Evolutionary conservation across 1,140 invertebrate species (phyloP), one percentile per base, ranked within the genome.

Genomic region (Zaprionus camerounensis): DNA sequence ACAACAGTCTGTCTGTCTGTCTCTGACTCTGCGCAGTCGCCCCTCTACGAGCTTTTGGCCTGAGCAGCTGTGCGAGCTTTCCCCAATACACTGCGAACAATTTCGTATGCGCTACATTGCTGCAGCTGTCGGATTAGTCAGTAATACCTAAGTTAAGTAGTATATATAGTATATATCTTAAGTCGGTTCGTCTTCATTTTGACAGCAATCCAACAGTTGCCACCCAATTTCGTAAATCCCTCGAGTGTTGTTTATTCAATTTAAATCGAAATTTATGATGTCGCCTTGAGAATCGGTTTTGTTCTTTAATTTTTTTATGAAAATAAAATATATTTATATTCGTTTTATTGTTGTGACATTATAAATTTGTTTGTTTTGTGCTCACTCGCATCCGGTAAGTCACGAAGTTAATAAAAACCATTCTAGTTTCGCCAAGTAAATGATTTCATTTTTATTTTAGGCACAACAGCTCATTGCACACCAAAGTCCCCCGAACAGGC

Each of bases 391-490:
- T 88, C 79, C 76, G 88, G 88, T 91, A 91, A 91, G 88, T 91
- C 73, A 73, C 70, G 41, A 46, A 88, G 76, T 77, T 82, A 80
- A 80, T 82, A 73, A 75, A 79, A 79, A 70, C 53, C 80, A 82
- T 77, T 82, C 55, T 74, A 68, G 76, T 79, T 74, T 74, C 59
- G 68, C 49, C 72, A 82, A 84, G 83, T 91, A 91, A 91, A 91
- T 88, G 88, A 91, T 88, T 91, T 91, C 81, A 91, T 91, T 91
- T 91, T 91, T 91, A 91, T 91, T 91, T 90, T 91, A 91, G 88
- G 88, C 85, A 81, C 85, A 70, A 65, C 72, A 76, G 17, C 76
- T 73, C 67, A 78, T 79, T 79, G 62, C 67, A 81, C 57, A 77
- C 56, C 72, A 12, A 61, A 36, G 36, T 38, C 62, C 26, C 61